Conservation (phyloP, 2,113 vertebrate species). For the Athene noctua region DNA sequence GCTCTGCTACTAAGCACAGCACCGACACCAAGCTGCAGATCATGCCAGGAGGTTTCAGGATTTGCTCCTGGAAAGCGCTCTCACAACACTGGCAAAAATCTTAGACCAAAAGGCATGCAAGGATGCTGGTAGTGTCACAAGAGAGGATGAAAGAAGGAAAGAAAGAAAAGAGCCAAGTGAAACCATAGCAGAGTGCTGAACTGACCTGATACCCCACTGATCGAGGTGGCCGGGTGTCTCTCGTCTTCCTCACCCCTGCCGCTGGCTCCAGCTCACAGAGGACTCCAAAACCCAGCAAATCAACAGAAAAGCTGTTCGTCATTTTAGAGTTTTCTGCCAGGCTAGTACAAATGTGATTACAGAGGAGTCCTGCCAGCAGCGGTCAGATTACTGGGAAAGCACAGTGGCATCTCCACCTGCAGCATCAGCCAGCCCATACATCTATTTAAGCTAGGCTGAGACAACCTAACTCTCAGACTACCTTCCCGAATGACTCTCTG, state of each 20-base stretch:
- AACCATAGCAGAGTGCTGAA: not conserved
- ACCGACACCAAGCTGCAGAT: not conserved
- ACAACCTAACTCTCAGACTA: not conserved
- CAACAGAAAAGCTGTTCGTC: not conserved
- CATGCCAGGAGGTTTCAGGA: not conserved
- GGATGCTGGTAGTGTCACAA: not conserved
- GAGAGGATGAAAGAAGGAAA: not conserved
- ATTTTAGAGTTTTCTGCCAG: not conserved
- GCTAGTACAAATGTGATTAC: not conserved
- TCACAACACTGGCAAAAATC: not conserved
- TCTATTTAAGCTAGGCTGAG: not conserved
- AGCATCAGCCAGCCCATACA: not conserved
- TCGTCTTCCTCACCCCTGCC: not conserved
- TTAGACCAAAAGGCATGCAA: not conserved
- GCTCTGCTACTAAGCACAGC: not conserved
- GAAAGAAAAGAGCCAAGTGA: not conserved
- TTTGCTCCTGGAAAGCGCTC: not conserved
- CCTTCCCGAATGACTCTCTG: not conserved
- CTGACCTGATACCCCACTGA: rapidly evolving
- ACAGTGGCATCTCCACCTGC: not conserved
- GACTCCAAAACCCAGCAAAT: not conserved
- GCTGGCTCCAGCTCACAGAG: rapidly evolving
- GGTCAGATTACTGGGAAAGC: not conserved
- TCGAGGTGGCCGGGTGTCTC: rapidly evolving
- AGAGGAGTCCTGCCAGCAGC: not conserved